Evolutionary conservation across 2,888 invertebrate species (phyloP).

Genomic region (Vannuccia rotundouncinata): DNA sequence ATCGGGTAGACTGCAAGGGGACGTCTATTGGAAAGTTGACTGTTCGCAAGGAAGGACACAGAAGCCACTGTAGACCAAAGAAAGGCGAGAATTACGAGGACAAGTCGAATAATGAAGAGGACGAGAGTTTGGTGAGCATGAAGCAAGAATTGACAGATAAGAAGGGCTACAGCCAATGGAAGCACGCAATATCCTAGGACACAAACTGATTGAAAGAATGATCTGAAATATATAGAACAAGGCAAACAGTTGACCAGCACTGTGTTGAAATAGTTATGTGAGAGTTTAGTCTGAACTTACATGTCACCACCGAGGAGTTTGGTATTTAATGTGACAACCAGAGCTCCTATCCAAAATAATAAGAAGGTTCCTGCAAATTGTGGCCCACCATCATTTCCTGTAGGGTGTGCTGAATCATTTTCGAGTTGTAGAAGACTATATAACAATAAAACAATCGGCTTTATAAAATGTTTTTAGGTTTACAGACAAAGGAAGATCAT

Average conservation of each 20-base stretch:
- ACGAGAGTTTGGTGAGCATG: constrained; percentile 60
- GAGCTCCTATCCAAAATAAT: constrained; percentile 92
- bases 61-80: constrained; percentile 97
- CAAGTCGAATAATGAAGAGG: constrained; percentile 73
- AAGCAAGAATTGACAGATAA: constrained; percentile 75
- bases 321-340: constrained; percentile 88
- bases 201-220: constrained; percentile 77
- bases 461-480: no score
- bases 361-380: constrained; percentile 96
- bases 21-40: constrained; percentile 81
- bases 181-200: constrained; percentile 93
- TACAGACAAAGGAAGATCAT: no score
- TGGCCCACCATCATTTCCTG: constrained; percentile 73
- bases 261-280: neutral
- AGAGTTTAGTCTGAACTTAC: constrained; percentile 60
- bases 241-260: no score
- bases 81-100: constrained; percentile 75
- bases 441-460: no score
- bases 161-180: constrained; percentile 76
- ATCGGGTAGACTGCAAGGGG: constrained; percentile 89
- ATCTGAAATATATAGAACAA: no score
- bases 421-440: neutral
- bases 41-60: constrained; percentile 84
- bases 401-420: neutral
- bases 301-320: constrained; percentile 92